Conservation (phyloP, 1,140 invertebrate genomes). For the Lordiphosa clarofinis region DNA sequence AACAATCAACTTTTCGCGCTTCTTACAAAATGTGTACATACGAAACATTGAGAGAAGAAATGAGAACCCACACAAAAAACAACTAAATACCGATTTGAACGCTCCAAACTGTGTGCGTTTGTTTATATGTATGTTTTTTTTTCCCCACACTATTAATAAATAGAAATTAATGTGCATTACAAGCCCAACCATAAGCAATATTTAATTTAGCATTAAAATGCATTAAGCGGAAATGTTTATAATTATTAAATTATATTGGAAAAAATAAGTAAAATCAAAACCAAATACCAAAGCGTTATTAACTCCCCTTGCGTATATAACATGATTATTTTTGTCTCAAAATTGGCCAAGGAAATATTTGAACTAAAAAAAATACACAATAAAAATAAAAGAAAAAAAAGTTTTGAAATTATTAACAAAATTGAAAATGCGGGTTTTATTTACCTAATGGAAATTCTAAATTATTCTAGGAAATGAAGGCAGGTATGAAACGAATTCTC, state of each 20-base stretch:
- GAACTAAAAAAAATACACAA: too few relatives aligned
- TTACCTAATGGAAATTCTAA: too few relatives aligned
- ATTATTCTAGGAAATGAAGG: too few relatives aligned
- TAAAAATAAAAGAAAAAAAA: slow-evolving; percentile 2
- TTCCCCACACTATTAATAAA: not conserved
- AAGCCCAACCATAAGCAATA: slow-evolving; percentile 57
- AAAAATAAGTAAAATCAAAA: slow-evolving; percentile 12
- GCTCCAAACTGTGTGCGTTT: not conserved
- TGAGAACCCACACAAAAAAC: slow-evolving; percentile 3
- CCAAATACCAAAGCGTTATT: not conserved
- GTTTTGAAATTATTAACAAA: slow-evolving; percentile 35
- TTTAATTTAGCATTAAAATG: slow-evolving; percentile 51
- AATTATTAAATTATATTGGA: slow-evolving; percentile 32
- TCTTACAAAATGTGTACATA: slow-evolving; percentile 55
- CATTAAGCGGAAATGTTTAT: slow-evolving; percentile 40
- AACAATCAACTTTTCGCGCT: slow-evolving; percentile 72
- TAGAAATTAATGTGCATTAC: slow-evolving; percentile 29
- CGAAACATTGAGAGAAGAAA: slow-evolving; percentile 2
- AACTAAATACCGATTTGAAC: not conserved
- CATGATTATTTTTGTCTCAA: not conserved
- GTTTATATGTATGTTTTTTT: too few relatives aligned
- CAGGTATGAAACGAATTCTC: too few relatives aligned
- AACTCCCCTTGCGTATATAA: too few relatives aligned
- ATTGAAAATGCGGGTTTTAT: too few relatives aligned
- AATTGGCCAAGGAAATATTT: too few relatives aligned